A percentile compares a stretch with the other conserved stretches of the same genome.
These are phyloP conservation scores for Eudasyphora cyanicolor DNA, from an alignment of 2,888 invertebrate species.

Conservation along the genomic window DNA sequence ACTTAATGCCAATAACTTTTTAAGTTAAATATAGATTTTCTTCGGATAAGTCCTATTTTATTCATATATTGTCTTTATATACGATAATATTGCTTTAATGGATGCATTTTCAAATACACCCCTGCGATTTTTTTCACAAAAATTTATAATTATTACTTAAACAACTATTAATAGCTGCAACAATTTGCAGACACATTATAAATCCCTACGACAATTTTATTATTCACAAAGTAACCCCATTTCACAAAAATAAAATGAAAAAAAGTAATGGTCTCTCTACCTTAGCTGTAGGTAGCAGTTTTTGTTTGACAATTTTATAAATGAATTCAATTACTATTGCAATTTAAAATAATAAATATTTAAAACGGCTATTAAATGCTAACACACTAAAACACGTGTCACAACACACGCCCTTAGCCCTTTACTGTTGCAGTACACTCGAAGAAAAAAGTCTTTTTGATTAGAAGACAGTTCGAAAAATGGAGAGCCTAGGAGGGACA, in stretches of 20 bases:
- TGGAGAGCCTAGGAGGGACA: background rate
- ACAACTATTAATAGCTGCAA: background rate
- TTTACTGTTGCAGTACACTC: background rate
- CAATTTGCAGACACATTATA: background rate
- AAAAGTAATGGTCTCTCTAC: no score
- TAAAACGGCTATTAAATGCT: conserved; percentile 60
- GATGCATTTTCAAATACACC: no score
- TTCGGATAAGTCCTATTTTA: no score
- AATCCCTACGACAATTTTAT: background rate
- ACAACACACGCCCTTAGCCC: background rate
- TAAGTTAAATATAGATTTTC: no score
- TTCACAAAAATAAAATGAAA: no score
- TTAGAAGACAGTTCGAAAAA: background rate
- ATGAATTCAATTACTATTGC: conserved; percentile 64
- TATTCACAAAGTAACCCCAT: background rate
- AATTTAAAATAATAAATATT: conserved; percentile 65
- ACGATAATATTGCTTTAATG: no score
- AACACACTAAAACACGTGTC: conserved; percentile 25
- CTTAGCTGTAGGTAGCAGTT: conserved; percentile 17
- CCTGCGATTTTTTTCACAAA: no score
- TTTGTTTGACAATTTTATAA: conserved; percentile 55
- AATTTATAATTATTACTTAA: no score
- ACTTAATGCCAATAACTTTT: no score
- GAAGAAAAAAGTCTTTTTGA: background rate
- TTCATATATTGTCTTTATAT: no score